Evolutionary conservation across 2,113 vertebrate species (phyloP), one percentile per base, ranked within the genome.

Genomic region (Cacatua alba): DNA sequence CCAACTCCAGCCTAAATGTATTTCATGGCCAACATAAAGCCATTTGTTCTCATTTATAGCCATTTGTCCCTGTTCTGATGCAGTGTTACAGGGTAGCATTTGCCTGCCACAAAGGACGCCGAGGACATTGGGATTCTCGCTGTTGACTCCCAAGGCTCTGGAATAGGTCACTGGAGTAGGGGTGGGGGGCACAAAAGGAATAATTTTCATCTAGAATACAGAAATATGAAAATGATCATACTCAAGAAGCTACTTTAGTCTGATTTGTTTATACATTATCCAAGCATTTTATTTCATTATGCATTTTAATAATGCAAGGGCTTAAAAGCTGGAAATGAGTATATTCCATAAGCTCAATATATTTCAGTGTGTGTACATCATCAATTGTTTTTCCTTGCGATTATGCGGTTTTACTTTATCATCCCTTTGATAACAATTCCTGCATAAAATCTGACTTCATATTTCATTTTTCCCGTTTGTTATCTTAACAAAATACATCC

Each of bases 391-490:
- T 97, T 98, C 90, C 91, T 93, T 93, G 82, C 0, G 76, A 97
- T 98, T 97, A 97, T 95, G 96, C 95, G 92, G 86, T 97, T 98
- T 98, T 97, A 97, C 96, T 97, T 98, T 98, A 98, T 97, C 98
- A 98, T 98, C 75, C 98, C 98, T 98, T 98, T 97, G 98, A 97
- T 98, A 98, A 98, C 96, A 97, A 97, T 97, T 98, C 92, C 97
- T 98, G 97, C 94, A 96, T 97, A 97, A 98, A 98, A 98, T 94
- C 95, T 97, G 96, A 98, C 97, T 98, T 98, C 97, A 95, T 98
- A 98, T 98, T 98, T 98, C 97, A 98, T 98, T 98, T 97, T 96
- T 71, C 95, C 97, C 44, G 41, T 97, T 97, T 98, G 98, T 98
- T 98, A 98, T 98, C 98, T 98, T 98, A 96, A 96, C 91, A 48